phyloP scores from a whole-genome alignment of 2,888 invertebrate genomes.

The Adelphocoris suturalis region DNA sequence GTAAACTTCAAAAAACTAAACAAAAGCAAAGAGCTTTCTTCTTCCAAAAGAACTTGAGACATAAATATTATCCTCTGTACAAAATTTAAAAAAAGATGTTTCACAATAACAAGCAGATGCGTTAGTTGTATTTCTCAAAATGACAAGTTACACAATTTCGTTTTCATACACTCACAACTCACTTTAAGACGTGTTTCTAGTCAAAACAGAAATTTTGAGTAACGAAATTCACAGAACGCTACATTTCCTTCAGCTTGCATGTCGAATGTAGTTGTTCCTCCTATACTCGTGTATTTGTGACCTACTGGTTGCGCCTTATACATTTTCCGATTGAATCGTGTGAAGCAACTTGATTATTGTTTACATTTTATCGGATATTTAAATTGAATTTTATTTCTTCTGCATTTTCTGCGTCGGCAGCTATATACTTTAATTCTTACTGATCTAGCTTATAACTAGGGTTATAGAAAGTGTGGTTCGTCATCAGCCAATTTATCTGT shows the following conservation, averaged over 20 bases:
- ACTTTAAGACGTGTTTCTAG: slow-evolving; percentile 8
- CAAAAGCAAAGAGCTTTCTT: slow-evolving; percentile 46
- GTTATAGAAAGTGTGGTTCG: slow-evolving; percentile 16
- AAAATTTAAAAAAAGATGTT: background rate
- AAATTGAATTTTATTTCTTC: background rate
- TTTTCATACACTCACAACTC: background rate
- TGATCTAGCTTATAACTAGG: slow-evolving; percentile 26
- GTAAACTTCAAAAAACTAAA: slow-evolving; percentile 1
- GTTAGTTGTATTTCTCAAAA: slow-evolving; percentile 15
- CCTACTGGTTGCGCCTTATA: background rate
- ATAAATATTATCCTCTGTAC: background rate
- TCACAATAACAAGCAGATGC: background rate
- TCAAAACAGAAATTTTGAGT: background rate
- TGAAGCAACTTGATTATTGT: background rate
- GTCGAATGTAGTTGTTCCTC: background rate
- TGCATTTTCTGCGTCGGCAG: background rate
- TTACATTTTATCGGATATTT: background rate
- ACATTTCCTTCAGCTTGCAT: background rate
- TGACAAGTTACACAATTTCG: background rate
- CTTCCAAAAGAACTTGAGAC: slow-evolving; percentile 5
- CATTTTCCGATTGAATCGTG: background rate
- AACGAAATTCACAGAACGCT: background rate
- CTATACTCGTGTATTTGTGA: background rate
- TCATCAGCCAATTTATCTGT: slow-evolving; percentile 9
- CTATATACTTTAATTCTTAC: background rate